These are phyloP conservation scores for Rhamphomyia laevipes DNA, from an alignment of 2,888 invertebrate species.

Conservation along the genomic window DNA sequence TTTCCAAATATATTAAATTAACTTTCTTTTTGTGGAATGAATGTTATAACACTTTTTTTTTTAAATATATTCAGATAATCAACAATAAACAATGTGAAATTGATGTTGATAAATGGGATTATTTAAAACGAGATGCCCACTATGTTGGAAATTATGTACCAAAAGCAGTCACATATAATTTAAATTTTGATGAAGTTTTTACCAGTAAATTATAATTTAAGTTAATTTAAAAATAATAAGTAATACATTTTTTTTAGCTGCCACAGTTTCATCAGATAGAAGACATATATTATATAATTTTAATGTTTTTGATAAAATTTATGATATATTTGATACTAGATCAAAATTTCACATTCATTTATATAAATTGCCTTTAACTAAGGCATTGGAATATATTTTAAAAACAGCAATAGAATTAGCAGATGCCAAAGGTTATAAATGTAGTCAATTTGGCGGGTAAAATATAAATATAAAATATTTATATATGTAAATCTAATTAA, in stretches of 20 bases:
- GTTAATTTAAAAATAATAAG: not conserved
- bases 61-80: constrained; percentile 38
- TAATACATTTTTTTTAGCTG: constrained; percentile 13
- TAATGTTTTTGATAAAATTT: constrained; percentile 37
- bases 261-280: constrained; percentile 22
- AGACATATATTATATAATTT: constrained; percentile 38
- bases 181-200: constrained; percentile 27
- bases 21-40: too few relatives aligned
- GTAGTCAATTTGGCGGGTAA: not conserved
- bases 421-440: not conserved
- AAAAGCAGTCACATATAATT: constrained; percentile 12
- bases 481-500: not conserved
- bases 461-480: not conserved
- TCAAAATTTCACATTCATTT: constrained; percentile 38
- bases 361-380: constrained; percentile 40
- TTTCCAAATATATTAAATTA: too few relatives aligned
- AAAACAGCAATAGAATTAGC: not conserved
- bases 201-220: constrained; percentile 11
- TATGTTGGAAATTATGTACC: constrained; percentile 13
- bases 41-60: not conserved
- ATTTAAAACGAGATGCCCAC: constrained; percentile 46
- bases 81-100: constrained; percentile 45
- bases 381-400: constrained; percentile 36
- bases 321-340: constrained; percentile 39
- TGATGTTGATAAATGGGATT: constrained; percentile 59